phyloP scores from a whole-genome alignment of 1,140 invertebrate genomes.

The Dendroctonus ponderosae region DNA sequence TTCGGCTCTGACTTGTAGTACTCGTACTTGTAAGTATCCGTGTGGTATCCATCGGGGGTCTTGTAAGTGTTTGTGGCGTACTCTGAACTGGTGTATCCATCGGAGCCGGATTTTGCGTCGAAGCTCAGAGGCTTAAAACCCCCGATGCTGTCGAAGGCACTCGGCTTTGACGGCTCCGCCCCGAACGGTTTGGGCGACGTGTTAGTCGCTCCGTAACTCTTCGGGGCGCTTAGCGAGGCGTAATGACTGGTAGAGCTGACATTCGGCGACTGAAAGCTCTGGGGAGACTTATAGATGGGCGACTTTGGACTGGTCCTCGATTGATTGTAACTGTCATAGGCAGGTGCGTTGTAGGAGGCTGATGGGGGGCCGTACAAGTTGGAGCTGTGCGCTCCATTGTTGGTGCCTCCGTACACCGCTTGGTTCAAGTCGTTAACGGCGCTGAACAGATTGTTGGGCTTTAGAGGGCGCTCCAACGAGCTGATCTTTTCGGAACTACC shows the following conservation, averaged over 20 bases:
- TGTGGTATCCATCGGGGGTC: conserved; percentile 47
- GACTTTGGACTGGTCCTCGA: conserved; percentile 5
- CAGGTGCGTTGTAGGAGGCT: conserved; percentile 1
- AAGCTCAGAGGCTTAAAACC: background rate
- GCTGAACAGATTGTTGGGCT: conserved; percentile 35
- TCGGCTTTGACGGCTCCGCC: background rate
- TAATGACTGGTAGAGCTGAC: conserved; percentile 18
- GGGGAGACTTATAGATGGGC: conserved; percentile 4
- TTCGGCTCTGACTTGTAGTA: conserved; percentile 42
- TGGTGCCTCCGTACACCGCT: conserved; percentile 42
- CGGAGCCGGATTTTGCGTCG: conserved; percentile 10
- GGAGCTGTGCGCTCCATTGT: conserved; percentile 39
- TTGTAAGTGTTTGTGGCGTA: conserved; percentile 45
- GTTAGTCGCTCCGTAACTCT: conserved; percentile 23
- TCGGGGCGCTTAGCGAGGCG: conserved; percentile 22
- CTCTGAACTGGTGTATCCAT: conserved; percentile 45
- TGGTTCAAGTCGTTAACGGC: conserved; percentile 42
- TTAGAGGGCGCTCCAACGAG: conserved; percentile 45
- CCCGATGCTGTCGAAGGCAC: too few species aligned
- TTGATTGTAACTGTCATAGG: conserved; percentile 14
- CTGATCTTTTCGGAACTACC: conserved; percentile 48
- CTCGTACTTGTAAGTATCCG: conserved; percentile 47
- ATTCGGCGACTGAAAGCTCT: conserved; percentile 11
- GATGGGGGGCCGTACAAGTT: background rate
- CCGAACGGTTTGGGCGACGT: conserved; percentile 31